Percentiles rank a stretch among this genome's conserved stretches.
Conservation (phyloP, 2,797 vertebrate genomes). For the Coluber constrictor region DNA sequence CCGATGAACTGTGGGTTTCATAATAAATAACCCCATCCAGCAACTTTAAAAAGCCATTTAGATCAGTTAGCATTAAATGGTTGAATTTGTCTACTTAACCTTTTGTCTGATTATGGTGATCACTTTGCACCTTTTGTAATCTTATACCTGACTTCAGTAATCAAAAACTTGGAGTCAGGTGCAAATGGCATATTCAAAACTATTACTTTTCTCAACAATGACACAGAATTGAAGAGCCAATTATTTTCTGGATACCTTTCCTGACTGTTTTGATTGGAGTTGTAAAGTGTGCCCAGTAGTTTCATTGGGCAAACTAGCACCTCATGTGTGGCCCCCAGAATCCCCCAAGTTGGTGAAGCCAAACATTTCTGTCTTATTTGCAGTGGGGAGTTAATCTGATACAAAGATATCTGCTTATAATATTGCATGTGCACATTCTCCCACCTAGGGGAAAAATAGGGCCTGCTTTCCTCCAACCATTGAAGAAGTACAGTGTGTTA, state of each 20-base stretch:
- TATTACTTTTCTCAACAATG: background rate
- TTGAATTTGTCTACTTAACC: background rate
- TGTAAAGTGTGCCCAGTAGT: background rate
- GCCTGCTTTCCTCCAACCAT: background rate
- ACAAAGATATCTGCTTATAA: background rate
- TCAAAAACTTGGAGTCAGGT: background rate
- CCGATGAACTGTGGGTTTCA: background rate
- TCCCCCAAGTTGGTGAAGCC: background rate
- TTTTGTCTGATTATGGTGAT: background rate
- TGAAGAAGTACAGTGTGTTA: background rate
- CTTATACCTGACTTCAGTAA: background rate
- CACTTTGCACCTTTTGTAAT: background rate
- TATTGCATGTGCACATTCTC: background rate
- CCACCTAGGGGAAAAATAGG: background rate
- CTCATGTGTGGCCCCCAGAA: background rate
- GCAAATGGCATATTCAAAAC: background rate
- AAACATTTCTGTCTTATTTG: background rate
- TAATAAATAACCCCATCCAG: background rate
- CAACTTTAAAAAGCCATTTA: background rate
- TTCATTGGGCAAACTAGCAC: background rate
- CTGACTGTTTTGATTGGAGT: background rate
- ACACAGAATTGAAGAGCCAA: too few relatives aligned
- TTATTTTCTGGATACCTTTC: background rate
- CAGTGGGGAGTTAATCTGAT: background rate
- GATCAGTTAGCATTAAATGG: background rate